Conservation (phyloP, 2,113 vertebrate genomes). For the Notiomystis cincta region DNA sequence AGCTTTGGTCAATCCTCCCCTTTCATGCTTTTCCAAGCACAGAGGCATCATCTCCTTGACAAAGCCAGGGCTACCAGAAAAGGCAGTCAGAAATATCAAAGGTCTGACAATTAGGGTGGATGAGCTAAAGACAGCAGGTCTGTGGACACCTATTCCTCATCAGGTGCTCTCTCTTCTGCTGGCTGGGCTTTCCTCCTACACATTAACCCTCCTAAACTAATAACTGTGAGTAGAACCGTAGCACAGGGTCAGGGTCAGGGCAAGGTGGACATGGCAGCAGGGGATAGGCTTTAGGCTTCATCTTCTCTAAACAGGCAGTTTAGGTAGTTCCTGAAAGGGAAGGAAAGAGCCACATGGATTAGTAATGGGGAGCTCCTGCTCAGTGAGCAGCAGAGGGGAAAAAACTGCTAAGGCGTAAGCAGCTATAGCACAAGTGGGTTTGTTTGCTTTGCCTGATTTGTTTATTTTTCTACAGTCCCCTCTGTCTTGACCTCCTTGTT, state of each 20-base stretch:
- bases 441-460: conserved; percentile 42
- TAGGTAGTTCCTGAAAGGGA: neutral
- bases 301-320: neutral
- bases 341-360: neutral
- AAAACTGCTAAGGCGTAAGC: neutral
- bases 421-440: neutral
- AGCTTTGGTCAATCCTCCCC: neutral
- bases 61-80: neutral
- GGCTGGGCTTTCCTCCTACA: neutral
- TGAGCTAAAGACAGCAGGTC: neutral
- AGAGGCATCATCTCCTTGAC: neutral
- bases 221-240: neutral
- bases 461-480: conserved; percentile 5
- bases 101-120: neutral
- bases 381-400: neutral
- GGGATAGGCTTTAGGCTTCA: neutral
- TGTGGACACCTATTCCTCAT: neutral
- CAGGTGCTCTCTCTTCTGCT: accelerated
- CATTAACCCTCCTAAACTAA: neutral
- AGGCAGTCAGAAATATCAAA: neutral
- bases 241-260: neutral
- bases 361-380: neutral
- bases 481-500: neutral
- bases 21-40: neutral
- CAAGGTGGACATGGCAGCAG: neutral